Conservation (phyloP, 1,140 invertebrate species). For the Hormaphis cornu region DNA sequence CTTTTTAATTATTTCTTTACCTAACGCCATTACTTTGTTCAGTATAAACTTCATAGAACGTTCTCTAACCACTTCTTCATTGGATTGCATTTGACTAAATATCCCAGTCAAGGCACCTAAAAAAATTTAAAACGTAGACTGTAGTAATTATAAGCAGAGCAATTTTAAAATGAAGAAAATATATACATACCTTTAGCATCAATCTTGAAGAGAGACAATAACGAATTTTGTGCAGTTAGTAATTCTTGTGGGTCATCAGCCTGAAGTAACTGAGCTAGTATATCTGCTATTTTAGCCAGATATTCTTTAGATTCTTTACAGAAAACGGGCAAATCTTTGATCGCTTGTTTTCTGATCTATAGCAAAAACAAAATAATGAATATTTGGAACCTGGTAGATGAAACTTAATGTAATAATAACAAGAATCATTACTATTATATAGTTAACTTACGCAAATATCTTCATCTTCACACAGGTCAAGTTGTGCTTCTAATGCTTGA, state of each 20-base stretch:
- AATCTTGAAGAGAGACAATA: conserved; percentile 54
- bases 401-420: conserved; percentile 29
- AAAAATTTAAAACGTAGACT: conserved; percentile 37
- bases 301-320: conserved; percentile 78
- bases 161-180: neutral
- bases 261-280: conserved; percentile 79
- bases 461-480: conserved; percentile 93
- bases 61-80: conserved; percentile 69
- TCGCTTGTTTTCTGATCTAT: conserved; percentile 89
- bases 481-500: conserved; percentile 79
- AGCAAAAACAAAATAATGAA: conserved; percentile 38
- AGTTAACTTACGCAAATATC: conserved; percentile 67
- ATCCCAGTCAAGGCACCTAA: conserved; percentile 66
- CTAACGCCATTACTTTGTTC: conserved; percentile 69
- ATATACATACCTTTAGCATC: conserved; percentile 51
- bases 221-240: conserved; percentile 63
- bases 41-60: conserved; percentile 80
- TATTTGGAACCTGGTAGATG: conserved; percentile 13
- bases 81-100: conserved; percentile 75
- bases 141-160: neutral
- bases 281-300: conserved; percentile 80
- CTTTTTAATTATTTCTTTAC: conserved; percentile 66
- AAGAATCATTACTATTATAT: too few relatives aligned
- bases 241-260: conserved; percentile 74
- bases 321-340: conserved; percentile 80